Percentiles rank a stretch among this genome's conserved stretches.
Conservation (phyloP, 2,888 invertebrate genomes). For the Latrodectus hesperus region DNA sequence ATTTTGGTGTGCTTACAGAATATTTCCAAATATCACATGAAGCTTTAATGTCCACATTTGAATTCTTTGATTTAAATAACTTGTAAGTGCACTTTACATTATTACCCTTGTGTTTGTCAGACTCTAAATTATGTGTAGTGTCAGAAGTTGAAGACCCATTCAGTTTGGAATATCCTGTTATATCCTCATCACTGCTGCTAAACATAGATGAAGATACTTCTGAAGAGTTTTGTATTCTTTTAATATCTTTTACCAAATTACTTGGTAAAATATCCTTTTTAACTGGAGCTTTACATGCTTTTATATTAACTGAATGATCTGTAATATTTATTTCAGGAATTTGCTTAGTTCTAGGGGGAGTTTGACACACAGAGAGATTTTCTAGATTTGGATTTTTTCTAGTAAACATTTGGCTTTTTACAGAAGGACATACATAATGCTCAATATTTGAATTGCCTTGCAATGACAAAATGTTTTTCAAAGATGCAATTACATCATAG, state of each 20-base stretch:
- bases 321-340: slow-evolving; percentile 15
- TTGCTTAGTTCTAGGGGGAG: slow-evolving; percentile 19
- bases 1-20: slow-evolving; percentile 21
- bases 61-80: slow-evolving; percentile 35
- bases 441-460: slow-evolving; percentile 17
- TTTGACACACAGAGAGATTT: background rate
- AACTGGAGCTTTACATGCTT: slow-evolving; percentile 32
- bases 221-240: background rate
- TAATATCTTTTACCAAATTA: slow-evolving; percentile 44
- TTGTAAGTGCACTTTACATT: background rate
- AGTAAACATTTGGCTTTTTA: background rate
- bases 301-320: background rate
- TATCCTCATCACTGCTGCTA: background rate
- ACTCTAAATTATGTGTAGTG: background rate
- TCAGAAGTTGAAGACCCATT: background rate
- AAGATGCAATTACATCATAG: slow-evolving; percentile 24
- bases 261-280: slow-evolving; percentile 47
- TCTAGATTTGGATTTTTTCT: slow-evolving; percentile 10
- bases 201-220: background rate
- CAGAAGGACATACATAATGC: slow-evolving; percentile 31
- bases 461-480: slow-evolving; percentile 20
- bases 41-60: slow-evolving; percentile 11
- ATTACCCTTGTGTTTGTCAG: background rate
- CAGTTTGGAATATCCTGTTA: background rate
- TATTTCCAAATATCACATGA: slow-evolving; percentile 56